A percentile compares a stretch with the other conserved stretches of the same genome.
Evolutionary conservation across 2,797 vertebrate genomes (phyloP).

Genomic region (Rhynchonycteris naso): DNA sequence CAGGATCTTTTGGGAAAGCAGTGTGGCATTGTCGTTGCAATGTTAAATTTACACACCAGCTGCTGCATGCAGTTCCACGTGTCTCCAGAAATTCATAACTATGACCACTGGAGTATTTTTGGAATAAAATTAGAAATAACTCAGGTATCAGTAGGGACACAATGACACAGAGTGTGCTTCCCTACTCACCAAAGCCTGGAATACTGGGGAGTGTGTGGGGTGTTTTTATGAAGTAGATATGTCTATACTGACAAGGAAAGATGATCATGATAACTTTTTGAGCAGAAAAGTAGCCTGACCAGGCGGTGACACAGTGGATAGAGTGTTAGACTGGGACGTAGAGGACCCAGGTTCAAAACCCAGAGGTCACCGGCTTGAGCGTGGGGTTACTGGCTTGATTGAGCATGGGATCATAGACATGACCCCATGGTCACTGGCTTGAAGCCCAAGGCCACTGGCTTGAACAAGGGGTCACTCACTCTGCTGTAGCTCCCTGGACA

Average conservation of each 20-base stretch:
- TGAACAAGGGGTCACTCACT: no score
- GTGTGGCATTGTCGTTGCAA: neutral
- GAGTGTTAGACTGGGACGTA: no score
- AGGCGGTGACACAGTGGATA: no score
- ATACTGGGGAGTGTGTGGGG: neutral
- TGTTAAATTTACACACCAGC: neutral
- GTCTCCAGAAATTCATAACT: neutral
- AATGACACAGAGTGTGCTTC: neutral
- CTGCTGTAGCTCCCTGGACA: no score
- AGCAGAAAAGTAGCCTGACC: neutral
- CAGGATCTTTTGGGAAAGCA: neutral
- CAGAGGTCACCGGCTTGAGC: no score
- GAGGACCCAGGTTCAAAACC: no score
- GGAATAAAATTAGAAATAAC: neutral
- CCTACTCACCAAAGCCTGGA: neutral
- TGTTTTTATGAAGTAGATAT: neutral
- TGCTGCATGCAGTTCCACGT: neutral
- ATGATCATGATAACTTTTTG: neutral
- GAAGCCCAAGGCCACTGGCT: no score
- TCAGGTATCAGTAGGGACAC: constrained; percentile 10
- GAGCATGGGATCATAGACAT: no score
- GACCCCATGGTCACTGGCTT: no score
- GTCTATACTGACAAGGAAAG: neutral
- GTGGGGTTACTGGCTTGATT: no score
- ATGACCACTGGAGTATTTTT: neutral